Conservation (phyloP, 2,113 vertebrate genomes). For the Sialia sialis region DNA sequence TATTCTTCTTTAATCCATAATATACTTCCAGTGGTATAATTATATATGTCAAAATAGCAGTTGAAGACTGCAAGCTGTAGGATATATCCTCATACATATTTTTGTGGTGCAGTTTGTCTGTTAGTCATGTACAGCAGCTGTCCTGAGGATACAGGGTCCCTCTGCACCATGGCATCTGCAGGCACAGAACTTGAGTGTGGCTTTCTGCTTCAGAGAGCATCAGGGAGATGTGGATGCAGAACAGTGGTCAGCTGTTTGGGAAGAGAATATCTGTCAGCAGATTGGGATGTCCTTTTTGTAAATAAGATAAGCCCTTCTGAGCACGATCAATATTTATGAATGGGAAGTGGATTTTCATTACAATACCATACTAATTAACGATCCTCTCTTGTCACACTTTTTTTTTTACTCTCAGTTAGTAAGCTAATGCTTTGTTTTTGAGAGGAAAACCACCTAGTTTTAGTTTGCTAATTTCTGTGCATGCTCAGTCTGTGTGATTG, state of each 20-base stretch:
- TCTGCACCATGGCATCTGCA: fast-evolving
- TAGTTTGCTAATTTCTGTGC: background rate
- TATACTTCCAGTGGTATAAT: background rate
- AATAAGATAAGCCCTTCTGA: background rate
- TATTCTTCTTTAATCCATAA: background rate
- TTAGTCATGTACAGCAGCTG: background rate
- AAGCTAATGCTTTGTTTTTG: background rate
- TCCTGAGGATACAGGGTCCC: background rate
- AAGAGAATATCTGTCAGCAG: background rate
- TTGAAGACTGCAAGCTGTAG: background rate
- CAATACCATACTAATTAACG: background rate
- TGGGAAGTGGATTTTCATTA: background rate
- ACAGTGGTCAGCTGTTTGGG: background rate
- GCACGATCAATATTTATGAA: background rate
- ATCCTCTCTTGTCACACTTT: background rate
- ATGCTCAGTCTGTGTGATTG: background rate
- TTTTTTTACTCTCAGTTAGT: background rate
- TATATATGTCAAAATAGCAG: background rate
- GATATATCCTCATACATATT: background rate
- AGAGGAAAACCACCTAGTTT: background rate
- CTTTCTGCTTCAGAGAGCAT: background rate
- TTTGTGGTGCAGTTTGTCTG: background rate
- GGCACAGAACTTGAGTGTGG: background rate
- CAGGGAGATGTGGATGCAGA: background rate
- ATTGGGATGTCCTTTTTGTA: background rate